Base-by-base conservation (phyloP, 2,888 invertebrate genomes). In the Cheilosia soror region DNA sequence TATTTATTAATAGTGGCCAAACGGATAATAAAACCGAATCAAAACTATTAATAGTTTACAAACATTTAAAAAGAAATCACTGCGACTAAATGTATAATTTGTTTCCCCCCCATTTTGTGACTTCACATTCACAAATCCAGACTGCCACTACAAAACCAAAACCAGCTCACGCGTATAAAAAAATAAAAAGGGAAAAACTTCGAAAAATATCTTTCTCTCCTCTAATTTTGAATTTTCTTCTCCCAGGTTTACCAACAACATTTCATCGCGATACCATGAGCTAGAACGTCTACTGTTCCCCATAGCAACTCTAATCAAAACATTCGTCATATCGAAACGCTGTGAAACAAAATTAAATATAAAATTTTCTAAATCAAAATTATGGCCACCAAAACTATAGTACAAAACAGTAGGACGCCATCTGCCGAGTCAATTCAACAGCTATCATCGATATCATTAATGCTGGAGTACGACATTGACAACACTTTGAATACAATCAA, bases 381-480 rank as follows among this genome's bases (percentile, higher is more conserved):
- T 66, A 85, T 85, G 85, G 81, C 85, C 62, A 85, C 85, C 44
- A 85, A 81, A 81, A 84, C 84, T 9, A 72, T 85, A 85, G 85
- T 85, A 85, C 85, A 85, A 85, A 85, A 65, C 15, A 81, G 63
- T 63, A 76, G 62, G 63, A 77, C 81, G 47, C 62, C 82, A 53
- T 81, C 87, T 60, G 72, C 72, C 53, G 86, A 75, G 55, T 77
- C 88, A 73, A 87, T 88, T 53, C 88, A 88, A 62, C 88, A 89
- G 69, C 84, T 90, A 73, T 89, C 90, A 68, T 88, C 90, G 78
- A 91, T 92, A 88, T 92, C 92, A 87, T 88, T 91, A 77, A 91
- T 92, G 90, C 88, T 92, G 69, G 91, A 92, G 87, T 92, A 92
- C 89, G 92, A 92, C 83, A 91, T 92, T 75, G 92, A 92, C 87